Conservation (phyloP, 2,113 vertebrate genomes). For the Gavialis gangeticus region DNA sequence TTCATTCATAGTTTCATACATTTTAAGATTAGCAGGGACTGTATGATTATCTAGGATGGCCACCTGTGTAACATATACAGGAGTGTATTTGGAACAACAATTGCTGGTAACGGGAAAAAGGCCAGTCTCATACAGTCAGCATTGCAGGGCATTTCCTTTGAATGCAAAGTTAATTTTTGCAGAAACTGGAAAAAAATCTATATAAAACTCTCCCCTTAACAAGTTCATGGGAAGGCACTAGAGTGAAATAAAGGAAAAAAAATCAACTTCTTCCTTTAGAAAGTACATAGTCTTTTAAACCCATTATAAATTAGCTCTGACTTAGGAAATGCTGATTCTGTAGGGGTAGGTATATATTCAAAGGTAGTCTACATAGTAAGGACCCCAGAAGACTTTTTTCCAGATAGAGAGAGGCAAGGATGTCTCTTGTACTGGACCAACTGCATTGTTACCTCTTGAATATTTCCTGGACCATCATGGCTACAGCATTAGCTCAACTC, state of each 20-base stretch:
- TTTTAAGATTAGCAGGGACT: background rate
- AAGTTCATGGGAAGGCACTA: background rate
- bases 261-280: background rate
- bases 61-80: background rate
- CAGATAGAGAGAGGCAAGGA: too few species aligned
- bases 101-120: slow-evolving; percentile 7
- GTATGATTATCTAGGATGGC: background rate
- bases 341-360: background rate
- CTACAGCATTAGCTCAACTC: too few species aligned
- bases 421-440: too few species aligned
- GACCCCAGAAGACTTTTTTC: too few species aligned
- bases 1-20: background rate
- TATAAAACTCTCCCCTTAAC: background rate
- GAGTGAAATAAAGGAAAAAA: background rate
- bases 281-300: background rate
- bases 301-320: background rate
- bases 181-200: background rate
- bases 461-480: too few species aligned
- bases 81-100: background rate
- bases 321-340: background rate
- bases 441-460: too few species aligned
- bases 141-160: slow-evolving; percentile 3
- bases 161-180: slow-evolving; percentile 1
- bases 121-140: background rate
- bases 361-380: too few species aligned